These are phyloP conservation scores for Campoletis raptor DNA, from an alignment of 2,888 invertebrate genomes.

Conservation along the genomic window DNA sequence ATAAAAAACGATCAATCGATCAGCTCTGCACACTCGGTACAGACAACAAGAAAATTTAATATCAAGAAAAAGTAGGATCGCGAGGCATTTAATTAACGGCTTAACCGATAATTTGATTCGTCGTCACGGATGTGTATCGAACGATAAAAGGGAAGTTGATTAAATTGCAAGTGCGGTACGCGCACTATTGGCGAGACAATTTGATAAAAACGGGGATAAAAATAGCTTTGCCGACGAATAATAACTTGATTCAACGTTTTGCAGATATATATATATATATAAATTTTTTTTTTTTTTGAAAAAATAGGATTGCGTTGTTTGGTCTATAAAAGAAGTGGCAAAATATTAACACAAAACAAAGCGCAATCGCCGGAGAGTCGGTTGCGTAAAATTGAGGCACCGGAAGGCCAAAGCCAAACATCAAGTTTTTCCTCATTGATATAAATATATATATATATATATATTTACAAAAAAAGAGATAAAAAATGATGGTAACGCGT, in stretches of 20 bases:
- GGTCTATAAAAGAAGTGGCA: not conserved
- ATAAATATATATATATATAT: conserved; percentile 4
- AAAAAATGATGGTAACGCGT: conserved; percentile 64
- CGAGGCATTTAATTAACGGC: conserved; percentile 67
- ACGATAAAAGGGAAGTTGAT: conserved; percentile 38
- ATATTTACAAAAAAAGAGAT: conserved; percentile 2
- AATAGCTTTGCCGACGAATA: conserved; percentile 15
- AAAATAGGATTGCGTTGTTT: not conserved
- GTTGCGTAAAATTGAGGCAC: conserved; percentile 27
- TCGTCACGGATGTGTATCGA: conserved; percentile 42
- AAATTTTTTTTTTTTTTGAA: not conserved
- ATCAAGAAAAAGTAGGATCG: conserved; percentile 43
- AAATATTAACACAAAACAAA: conserved; percentile 30
- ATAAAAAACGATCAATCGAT: conserved; percentile 8
- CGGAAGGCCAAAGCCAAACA: not conserved
- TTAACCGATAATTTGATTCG: conserved; percentile 50
- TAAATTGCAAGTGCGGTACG: conserved; percentile 27
- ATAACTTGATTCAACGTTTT: not conserved
- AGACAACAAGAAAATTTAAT: conserved; percentile 5
- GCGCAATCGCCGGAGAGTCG: not conserved
- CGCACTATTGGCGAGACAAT: conserved; percentile 32
- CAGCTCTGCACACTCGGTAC: not conserved
- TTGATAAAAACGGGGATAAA: conserved; percentile 32
- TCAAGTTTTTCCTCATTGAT: not conserved
- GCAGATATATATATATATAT: conserved; percentile 1